Base-by-base conservation (phyloP, 53 echinoderm and acorn worm species). In the Echinarachnius parma region DNA sequence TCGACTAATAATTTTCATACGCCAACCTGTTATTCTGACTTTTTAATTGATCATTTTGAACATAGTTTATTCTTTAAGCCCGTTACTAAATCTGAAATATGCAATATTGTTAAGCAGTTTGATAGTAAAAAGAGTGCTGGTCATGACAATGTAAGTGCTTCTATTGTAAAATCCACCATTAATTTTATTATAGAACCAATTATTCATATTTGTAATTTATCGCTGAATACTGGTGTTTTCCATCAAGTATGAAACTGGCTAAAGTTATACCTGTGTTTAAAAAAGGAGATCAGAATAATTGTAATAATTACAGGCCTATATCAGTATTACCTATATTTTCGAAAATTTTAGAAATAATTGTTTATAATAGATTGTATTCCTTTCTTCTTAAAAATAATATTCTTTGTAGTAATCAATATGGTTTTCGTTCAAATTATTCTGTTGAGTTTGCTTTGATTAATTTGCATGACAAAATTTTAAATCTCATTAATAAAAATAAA, bases 181-280 rank as follows among this genome's bases (percentile, higher is more conserved):
- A n/a, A n/a, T 67, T 67, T 67, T 45, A 46, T 67, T 46, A 26
- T 14, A 26, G 48, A 48, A 25, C 67, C 47, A 28, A 48, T 67
- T 47, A 48, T 49, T 47, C 67, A 68, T 31, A 68, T 68, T 28
- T 68, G 69, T 49, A 68, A 68, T 28, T 2, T 48, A 49, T 68
- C 52, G 4, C 27, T 68, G 29, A 16, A 68, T 21, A 48, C 69
- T 27, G 69, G 69, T 28, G 50, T 49, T 1, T 68, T 29, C 69
- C 69, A 1, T 11, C 27, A 28, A 21, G 28, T 15, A 27, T 68
- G 48, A 68, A 68, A 48, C 48, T 49, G 19, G 69, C 69, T 0
- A 68, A 68, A 49, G 48, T 68, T 68, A 22, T 68, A 27, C 52
- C 46, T 8, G 49, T 68, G 26, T 50, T 3, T 4, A 48, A 68